Conservation (phyloP, 2,888 invertebrate species). For the Trichacis sp. region DNA sequence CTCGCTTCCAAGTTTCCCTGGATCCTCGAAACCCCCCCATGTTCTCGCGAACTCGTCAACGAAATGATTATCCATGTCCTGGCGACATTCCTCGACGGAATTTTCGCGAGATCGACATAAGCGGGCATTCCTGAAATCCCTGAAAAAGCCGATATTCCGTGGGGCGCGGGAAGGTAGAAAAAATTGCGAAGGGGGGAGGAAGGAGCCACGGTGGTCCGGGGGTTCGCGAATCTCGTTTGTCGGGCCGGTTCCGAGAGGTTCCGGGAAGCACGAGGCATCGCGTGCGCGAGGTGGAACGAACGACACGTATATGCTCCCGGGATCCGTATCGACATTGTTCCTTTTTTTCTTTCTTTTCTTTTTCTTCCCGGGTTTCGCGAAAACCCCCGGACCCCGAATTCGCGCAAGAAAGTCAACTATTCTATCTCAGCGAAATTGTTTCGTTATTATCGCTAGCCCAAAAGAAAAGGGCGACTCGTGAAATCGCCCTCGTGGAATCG, state of each 20-base stretch:
- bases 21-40: too few species aligned
- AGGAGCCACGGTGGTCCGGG: conserved; percentile 41
- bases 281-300: conserved; percentile 49
- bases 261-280: conserved; percentile 48
- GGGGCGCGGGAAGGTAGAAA: background rate
- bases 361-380: conserved; percentile 29
- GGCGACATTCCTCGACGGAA: conserved; percentile 28
- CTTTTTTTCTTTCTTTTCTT: too few species aligned
- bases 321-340: conserved; percentile 36
- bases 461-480: conserved; percentile 10
- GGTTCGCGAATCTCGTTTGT: conserved; percentile 47
- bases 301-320: conserved; percentile 47
- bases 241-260: conserved; percentile 42
- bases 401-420: conserved; percentile 29
- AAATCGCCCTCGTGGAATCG: conserved; percentile 15
- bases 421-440: conserved; percentile 25
- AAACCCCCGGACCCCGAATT: conserved; percentile 34
- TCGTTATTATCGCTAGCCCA: conserved; percentile 17
- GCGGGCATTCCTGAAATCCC: conserved; percentile 44
- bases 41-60: background rate
- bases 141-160: conserved; percentile 33
- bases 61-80: conserved; percentile 35
- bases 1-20: too few species aligned
- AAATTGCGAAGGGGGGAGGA: background rate
- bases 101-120: conserved; percentile 38